A percentile compares a stretch with the other conserved stretches of the same genome.
phyloP scores from a whole-genome alignment of 2,113 vertebrate genomes.

The Percina caprodes region DNA sequence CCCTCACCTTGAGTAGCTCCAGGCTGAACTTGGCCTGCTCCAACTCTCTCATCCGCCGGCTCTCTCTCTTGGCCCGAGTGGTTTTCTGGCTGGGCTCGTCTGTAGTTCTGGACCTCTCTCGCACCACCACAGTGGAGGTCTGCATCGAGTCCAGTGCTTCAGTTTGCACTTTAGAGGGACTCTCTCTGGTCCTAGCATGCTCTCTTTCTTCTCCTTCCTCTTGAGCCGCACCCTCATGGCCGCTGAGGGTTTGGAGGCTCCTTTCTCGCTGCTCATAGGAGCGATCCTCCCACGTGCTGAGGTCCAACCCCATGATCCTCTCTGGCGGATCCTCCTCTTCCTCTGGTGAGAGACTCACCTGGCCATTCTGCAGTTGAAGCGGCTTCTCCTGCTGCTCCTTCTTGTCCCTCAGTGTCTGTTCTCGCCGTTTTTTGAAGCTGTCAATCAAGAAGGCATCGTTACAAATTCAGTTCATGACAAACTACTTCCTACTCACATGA shows the following conservation, averaged over 20 bases:
- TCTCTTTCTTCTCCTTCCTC: constrained; percentile 45
- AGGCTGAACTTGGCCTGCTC: constrained; percentile 98
- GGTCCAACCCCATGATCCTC: constrained; percentile 86
- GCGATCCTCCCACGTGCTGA: constrained; percentile 88
- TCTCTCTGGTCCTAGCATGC: not conserved
- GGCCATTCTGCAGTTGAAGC: constrained; percentile 82
- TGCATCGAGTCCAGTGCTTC: constrained; percentile 14
- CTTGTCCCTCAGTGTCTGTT: constrained; percentile 80
- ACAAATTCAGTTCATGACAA: constrained; percentile 9
- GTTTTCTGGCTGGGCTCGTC: constrained; percentile 93
- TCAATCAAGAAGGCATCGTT: constrained; percentile 37
- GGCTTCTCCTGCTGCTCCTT: constrained; percentile 57
- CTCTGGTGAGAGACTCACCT: constrained; percentile 68
- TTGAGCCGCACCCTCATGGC: constrained; percentile 61
- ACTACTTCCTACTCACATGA: not conserved
- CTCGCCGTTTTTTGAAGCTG: constrained; percentile 87
- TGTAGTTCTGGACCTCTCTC: constrained; percentile 86
- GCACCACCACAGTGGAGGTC: constrained; percentile 73
- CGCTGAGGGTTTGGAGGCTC: constrained; percentile 78
- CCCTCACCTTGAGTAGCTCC: constrained; percentile 95
- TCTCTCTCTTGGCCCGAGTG: constrained; percentile 95
- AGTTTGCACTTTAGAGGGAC: not conserved
- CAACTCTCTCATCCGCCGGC: constrained; percentile 94
- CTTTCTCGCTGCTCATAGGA: constrained; percentile 84
- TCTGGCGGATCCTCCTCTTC: constrained; percentile 67